Evolutionary conservation across 2,113 vertebrate species (phyloP).

Genomic region (Crotalus horridus): DNA sequence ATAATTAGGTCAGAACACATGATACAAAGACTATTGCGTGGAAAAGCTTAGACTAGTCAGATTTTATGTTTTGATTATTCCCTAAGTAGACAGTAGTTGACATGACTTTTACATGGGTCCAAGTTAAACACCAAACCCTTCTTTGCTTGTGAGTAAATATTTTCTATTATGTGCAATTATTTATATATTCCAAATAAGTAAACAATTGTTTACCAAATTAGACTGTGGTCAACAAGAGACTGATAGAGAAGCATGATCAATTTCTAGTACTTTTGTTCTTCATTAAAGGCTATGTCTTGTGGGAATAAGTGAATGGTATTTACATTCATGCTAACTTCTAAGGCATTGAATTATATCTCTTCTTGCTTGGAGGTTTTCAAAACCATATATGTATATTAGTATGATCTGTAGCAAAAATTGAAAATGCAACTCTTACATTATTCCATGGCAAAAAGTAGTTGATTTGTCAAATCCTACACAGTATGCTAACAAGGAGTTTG

Average conservation of each 20-base stretch:
- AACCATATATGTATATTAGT: neutral
- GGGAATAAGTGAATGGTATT: neutral
- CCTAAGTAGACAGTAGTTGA: neutral
- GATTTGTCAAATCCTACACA: neutral
- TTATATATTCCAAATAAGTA: neutral
- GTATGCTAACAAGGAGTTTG: neutral
- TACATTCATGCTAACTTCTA: neutral
- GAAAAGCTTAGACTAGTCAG: neutral
- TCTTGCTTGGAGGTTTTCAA: neutral
- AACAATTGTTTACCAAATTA: neutral
- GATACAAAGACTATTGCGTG: neutral
- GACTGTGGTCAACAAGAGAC: too few species aligned
- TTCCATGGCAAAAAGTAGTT: neutral
- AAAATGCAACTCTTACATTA: neutral
- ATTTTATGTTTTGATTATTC: neutral
- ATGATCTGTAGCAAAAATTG: neutral
- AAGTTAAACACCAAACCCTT: neutral
- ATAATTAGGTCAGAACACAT: neutral
- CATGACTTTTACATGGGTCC: too few species aligned
- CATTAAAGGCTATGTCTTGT: neutral
- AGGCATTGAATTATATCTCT: neutral
- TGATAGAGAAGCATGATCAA: neutral
- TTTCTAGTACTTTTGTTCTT: neutral
- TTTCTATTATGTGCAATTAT: neutral
- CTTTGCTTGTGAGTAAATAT: neutral